Conservation (phyloP, 2,113 vertebrate species). For the Syrrhaptes paradoxus region DNA sequence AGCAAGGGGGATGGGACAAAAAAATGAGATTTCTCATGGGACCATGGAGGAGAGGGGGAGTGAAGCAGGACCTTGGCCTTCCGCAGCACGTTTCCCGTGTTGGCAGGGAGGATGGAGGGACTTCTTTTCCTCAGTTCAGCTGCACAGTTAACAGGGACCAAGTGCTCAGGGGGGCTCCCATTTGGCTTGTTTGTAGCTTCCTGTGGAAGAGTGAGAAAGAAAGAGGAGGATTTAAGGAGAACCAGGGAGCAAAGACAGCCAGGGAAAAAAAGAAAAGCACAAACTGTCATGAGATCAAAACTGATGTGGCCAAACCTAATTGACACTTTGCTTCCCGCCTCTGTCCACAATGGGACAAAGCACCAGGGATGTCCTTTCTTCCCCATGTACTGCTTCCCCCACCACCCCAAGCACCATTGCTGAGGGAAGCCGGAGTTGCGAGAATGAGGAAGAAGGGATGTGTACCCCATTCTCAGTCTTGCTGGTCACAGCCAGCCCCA, state of each 20-base stretch:
- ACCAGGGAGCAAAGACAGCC: neutral
- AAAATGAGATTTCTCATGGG: rapidly evolving
- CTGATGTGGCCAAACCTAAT: neutral
- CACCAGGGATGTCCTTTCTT: neutral
- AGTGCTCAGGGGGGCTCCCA: conserved; percentile 76
- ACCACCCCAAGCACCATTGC: neutral
- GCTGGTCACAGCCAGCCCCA: conserved; percentile 78
- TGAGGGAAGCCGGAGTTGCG: rapidly evolving
- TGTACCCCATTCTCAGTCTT: conserved; percentile 79
- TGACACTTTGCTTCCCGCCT: neutral
- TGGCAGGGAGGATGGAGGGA: conserved; percentile 85
- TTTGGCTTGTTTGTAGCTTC: conserved; percentile 75
- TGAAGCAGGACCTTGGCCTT: conserved; percentile 87
- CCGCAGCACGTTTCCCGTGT: conserved; percentile 89
- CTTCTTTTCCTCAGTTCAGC: conserved; percentile 88
- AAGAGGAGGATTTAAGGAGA: neutral
- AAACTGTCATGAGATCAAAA: neutral
- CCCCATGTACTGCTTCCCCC: neutral
- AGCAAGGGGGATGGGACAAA: neutral
- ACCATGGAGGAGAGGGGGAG: neutral
- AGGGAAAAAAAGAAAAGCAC: too few species aligned
- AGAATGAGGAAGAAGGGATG: rapidly evolving
- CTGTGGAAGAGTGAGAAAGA: conserved; percentile 14
- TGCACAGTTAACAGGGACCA: conserved; percentile 89
- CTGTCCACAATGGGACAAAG: neutral